Base-by-base conservation (phyloP, 2,888 invertebrate species). In the Eumerus sabulonum region DNA sequence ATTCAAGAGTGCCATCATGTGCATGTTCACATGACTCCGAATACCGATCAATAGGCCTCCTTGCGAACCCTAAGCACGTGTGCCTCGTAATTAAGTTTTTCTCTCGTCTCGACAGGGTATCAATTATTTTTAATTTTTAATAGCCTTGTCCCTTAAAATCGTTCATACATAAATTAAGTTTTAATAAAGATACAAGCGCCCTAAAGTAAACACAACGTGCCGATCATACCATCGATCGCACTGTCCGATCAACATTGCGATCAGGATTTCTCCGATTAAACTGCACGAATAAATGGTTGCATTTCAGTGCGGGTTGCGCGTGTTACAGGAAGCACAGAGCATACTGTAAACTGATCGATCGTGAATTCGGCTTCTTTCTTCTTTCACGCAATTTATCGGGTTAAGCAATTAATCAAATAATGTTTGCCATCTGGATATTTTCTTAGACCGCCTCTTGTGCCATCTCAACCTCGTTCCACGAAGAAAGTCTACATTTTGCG, bases 101-200 rank as follows among this genome's bases (percentile, higher is more conserved):
- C 73, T 74, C 67, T 67, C 40, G 77, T 74, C 67, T 67, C 40
- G 42, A 67, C 35, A 53, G 72, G 50, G 27, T 27, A 77, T 68
- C 67, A 73, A 77, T 77, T 77, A 73, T 68, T 42, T 53, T 73
- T 50, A 42, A 63, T 57, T 54, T 73, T 77, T 74, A 79, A 79
- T 70, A 79, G 74, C 64, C 54, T 79, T 74, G 74, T 74, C 70
- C 79, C 68, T 74, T 40, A 50, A 53, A 68, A 40, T 59, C 64
- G 74, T 50, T 50, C 64, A 54, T 64, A 47, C 68, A 74, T 79
- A 70, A 79, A 79, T 79, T 79, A 70, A 79, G 74, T 57, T 74
- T 64, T 74, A 79, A 79, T 79, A 74, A 79, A 79, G 79, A 70
- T 74, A 70, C 63, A 35, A 64, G 63, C 79, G 79, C 79, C 79